These are phyloP conservation scores for Nasonia giraulti DNA, from an alignment of 1,140 invertebrate species.

Conservation along the genomic window DNA sequence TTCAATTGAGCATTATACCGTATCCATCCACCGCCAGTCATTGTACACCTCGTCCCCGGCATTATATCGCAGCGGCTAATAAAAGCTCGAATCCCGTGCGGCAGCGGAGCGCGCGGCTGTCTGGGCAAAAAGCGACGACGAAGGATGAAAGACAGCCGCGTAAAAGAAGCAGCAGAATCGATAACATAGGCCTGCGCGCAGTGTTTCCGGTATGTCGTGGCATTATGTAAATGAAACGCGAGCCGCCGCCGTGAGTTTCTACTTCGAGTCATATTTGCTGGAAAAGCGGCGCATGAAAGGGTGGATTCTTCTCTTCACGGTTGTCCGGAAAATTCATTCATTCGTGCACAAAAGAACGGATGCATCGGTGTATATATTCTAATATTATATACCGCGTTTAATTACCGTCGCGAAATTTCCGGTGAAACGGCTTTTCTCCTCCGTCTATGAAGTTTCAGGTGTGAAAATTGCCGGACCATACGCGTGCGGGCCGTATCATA, in stretches of 20 bases:
- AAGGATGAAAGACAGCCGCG: constrained; percentile 2
- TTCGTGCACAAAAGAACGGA: too few species aligned
- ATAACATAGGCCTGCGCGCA: constrained; percentile 32
- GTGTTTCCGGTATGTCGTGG: constrained; percentile 46
- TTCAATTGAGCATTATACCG: constrained; percentile 43
- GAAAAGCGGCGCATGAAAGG: constrained; percentile 15
- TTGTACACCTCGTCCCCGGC: not conserved
- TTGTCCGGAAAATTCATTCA: not conserved
- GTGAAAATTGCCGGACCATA: constrained; percentile 34
- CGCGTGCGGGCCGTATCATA: not conserved
- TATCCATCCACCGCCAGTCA: constrained; percentile 25
- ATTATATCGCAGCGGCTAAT: constrained; percentile 25
- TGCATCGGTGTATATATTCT: constrained; percentile 25
- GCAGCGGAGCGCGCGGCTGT: constrained; percentile 18
- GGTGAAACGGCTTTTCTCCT: constrained; percentile 36
- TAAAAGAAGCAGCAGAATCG: constrained; percentile 8
- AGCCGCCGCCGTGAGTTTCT: constrained; percentile 40
- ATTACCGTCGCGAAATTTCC: constrained; percentile 47
- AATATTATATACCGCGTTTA: not conserved
- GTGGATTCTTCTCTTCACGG: not conserved
- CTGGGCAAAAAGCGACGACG: not conserved
- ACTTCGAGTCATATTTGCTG: constrained; percentile 25
- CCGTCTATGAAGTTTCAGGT: not conserved
- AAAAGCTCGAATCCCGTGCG: not conserved
- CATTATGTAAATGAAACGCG: constrained; percentile 62